Evolutionary conservation across 2,888 invertebrate species (phyloP).

Genomic region (Linhomoeus sp.): DNA sequence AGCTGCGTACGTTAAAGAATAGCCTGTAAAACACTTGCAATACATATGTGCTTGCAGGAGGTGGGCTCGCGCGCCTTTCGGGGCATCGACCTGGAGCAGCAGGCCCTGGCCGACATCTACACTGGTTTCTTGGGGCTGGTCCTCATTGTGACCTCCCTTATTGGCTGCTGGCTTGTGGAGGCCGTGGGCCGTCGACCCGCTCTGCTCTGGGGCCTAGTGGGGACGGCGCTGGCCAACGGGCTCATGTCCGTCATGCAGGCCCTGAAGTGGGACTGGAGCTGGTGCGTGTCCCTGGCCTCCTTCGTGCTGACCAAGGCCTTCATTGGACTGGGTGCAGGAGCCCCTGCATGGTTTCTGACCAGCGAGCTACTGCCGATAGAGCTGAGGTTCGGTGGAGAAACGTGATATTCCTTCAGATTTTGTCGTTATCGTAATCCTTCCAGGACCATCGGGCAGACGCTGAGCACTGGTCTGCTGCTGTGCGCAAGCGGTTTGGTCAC

Average conservation of each 20-base stretch:
- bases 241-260: too few relatives aligned
- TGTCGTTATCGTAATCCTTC: neutral
- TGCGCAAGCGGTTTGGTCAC: slow-evolving; percentile 16
- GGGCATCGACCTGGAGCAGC: neutral
- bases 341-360: slow-evolving; percentile 24
- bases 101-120: slow-evolving; percentile 9
- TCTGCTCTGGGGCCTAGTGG: slow-evolving; percentile 13
- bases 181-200: neutral
- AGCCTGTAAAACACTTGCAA: too few relatives aligned
- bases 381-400: neutral
- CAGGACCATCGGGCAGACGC: slow-evolving; percentile 14
- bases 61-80: too few relatives aligned
- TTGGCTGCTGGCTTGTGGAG: slow-evolving; percentile 10
- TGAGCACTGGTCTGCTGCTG: slow-evolving; percentile 17
- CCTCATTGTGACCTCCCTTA: slow-evolving; percentile 10
- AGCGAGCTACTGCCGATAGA: slow-evolving; percentile 17
- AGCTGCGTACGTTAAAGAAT: too few relatives aligned
- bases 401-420: neutral
- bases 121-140: slow-evolving; percentile 11
- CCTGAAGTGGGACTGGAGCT: too few relatives aligned
- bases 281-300: slow-evolving; percentile 5
- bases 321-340: slow-evolving; percentile 21
- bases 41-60: too few relatives aligned
- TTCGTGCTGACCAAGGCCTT: slow-evolving; percentile 11
- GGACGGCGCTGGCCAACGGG: slow-evolving; percentile 9